Percentiles rank a stretch among this genome's conserved stretches.
Evolutionary conservation across 1,140 invertebrate species (phyloP).

Genomic region (Ostrea edulis): DNA sequence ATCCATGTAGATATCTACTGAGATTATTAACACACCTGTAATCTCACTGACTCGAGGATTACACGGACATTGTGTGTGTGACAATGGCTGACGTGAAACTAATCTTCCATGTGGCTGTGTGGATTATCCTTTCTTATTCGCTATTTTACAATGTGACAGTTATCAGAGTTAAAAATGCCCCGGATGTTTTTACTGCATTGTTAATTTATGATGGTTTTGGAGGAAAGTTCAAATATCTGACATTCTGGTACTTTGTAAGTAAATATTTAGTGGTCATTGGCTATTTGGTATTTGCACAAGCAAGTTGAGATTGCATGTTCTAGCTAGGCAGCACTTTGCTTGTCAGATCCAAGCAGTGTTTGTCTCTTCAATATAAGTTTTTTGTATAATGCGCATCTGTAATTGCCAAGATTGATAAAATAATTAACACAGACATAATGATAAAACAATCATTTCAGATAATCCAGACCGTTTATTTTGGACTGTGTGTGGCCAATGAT

Average conservation of each 20-base stretch:
- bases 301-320: too few relatives aligned
- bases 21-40: not conserved
- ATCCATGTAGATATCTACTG: not conserved
- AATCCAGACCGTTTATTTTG: slow-evolving; percentile 82
- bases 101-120: not conserved
- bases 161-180: not conserved
- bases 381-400: too few relatives aligned
- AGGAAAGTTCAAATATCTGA: slow-evolving; percentile 93
- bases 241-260: slow-evolving; percentile 91
- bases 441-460: slow-evolving; percentile 58
- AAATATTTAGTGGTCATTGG: not conserved
- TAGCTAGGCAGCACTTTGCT: too few relatives aligned
- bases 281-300: not conserved
- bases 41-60: not conserved
- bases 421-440: too few relatives aligned
- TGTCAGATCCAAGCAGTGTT: too few relatives aligned
- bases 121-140: not conserved
- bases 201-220: slow-evolving; percentile 76
- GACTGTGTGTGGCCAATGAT: slow-evolving; percentile 65
- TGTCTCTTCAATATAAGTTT: too few relatives aligned
- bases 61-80: not conserved
- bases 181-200: not conserved
- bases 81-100: not conserved
- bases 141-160: not conserved
- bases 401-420: too few relatives aligned